Percentiles rank a stretch among this genome's conserved stretches.
These are phyloP conservation scores for Leuciscus waleckii DNA, from an alignment of 2,797 vertebrate species.

Conservation along the genomic window DNA sequence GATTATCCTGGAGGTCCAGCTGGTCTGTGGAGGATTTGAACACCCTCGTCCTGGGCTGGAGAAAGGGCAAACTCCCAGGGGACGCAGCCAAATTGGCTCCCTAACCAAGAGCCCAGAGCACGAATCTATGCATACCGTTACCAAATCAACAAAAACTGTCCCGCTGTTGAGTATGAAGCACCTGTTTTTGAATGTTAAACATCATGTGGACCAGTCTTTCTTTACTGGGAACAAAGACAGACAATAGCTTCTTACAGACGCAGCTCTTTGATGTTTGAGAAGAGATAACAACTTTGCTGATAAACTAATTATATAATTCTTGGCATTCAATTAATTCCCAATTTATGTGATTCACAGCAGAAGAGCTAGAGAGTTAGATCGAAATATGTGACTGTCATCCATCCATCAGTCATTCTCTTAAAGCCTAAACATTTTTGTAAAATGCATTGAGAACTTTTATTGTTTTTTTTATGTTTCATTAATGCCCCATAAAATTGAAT, in stretches of 20 bases:
- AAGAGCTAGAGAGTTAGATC: not conserved
- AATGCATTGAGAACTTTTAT: not conserved
- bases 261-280: not conserved
- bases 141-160: conserved; percentile 8
- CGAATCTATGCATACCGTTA: not conserved
- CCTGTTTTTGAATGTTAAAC: not conserved
- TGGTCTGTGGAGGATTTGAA: conserved; percentile 80
- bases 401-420: not conserved
- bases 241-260: not conserved
- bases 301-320: not conserved
- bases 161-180: no score
- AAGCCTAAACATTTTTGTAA: not conserved
- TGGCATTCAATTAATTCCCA: not conserved
- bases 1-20: conserved; percentile 82
- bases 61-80: conserved; percentile 77
- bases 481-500: not conserved
- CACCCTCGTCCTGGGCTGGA: conserved; percentile 69
- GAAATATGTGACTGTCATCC: not conserved
- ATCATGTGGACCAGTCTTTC: no score
- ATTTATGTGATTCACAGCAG: not conserved
- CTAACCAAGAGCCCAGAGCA: conserved; percentile 57
- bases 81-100: conserved; percentile 79
- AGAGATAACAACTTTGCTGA: not conserved
- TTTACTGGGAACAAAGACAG: no score
- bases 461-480: conserved; percentile 1